Conservation (phyloP, 1,140 invertebrate genomes). For the Cataglyphis hispanica region DNA sequence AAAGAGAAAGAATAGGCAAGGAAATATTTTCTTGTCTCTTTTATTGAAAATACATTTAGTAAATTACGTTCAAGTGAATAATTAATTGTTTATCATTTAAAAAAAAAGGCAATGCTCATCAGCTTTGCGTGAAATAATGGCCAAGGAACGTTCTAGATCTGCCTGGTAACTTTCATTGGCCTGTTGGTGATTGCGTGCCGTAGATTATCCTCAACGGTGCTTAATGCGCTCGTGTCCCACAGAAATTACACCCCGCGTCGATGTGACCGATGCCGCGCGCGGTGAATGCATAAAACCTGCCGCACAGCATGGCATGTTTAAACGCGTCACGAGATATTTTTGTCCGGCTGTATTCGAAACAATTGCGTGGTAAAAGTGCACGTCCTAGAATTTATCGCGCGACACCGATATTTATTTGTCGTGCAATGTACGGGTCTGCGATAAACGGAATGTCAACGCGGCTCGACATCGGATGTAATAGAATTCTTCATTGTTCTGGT, state of each 20-base stretch:
- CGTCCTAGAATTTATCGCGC: slow-evolving; percentile 46
- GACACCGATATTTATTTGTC: slow-evolving; percentile 47
- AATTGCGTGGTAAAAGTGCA: slow-evolving; percentile 55
- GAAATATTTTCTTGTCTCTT: background rate
- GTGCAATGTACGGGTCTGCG: background rate
- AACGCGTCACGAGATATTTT: slow-evolving; percentile 52
- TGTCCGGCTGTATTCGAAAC: slow-evolving; percentile 28
- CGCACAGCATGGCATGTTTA: slow-evolving; percentile 41
- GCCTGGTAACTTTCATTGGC: slow-evolving; percentile 52
- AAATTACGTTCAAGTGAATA: slow-evolving; percentile 4
- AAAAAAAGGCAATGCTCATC: background rate
- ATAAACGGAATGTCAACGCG: slow-evolving; percentile 32
- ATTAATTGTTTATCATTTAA: slow-evolving; percentile 22
- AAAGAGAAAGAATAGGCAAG: too few species aligned
- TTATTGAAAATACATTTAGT: slow-evolving; percentile 4
- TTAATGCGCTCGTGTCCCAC: slow-evolving; percentile 57
- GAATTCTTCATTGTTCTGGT: background rate
- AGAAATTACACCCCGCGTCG: slow-evolving; percentile 50
- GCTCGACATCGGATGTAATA: slow-evolving; percentile 7
- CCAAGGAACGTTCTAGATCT: slow-evolving; percentile 29
- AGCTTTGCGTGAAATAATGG: slow-evolving; percentile 9
- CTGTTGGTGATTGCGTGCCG: slow-evolving; percentile 55
- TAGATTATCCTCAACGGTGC: slow-evolving; percentile 61
- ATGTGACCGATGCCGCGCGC: slow-evolving; percentile 44
- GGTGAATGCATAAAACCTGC: slow-evolving; percentile 33